Percentiles rank a stretch among this genome's conserved stretches.
phyloP scores from a whole-genome alignment of 23 tunicate genomes.

The Clavelina lepadiformis region DNA sequence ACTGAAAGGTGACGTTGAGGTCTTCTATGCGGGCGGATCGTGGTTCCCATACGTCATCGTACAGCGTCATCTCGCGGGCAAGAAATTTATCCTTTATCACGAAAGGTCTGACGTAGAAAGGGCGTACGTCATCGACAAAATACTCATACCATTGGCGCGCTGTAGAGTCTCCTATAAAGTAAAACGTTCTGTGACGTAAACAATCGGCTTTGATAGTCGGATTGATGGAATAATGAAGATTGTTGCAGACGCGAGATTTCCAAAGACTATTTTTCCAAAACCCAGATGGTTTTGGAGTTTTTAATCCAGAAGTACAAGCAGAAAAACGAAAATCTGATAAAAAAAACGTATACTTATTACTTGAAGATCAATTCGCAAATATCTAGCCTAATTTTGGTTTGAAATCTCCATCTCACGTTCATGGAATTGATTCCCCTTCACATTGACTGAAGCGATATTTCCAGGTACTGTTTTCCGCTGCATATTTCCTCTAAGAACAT shows the following conservation, averaged over 20 bases:
- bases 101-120: too few species aligned
- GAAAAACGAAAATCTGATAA: background rate
- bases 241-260: conserved; percentile 10
- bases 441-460: background rate
- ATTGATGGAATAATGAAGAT: background rate
- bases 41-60: conserved; percentile 30
- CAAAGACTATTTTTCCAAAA: conserved; percentile 7
- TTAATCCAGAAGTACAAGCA: background rate
- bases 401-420: background rate
- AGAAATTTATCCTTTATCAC: too few species aligned
- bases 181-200: conserved; percentile 3
- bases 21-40: background rate
- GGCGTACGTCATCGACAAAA: background rate
- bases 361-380: background rate
- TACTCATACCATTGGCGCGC: conserved; percentile 19
- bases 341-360: too few species aligned
- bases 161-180: conserved; percentile 19
- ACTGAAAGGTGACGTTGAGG: conserved; percentile 1
- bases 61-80: background rate
- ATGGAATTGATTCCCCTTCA: background rate
- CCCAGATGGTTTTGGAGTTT: background rate
- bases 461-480: conserved; percentile 5
- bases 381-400: background rate
- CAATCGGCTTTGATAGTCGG: background rate
- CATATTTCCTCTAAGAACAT: conserved; percentile 3